Evolutionary conservation across 2,797 vertebrate species (phyloP).

Genomic region (Tokudaia tokunoshimensis): DNA sequence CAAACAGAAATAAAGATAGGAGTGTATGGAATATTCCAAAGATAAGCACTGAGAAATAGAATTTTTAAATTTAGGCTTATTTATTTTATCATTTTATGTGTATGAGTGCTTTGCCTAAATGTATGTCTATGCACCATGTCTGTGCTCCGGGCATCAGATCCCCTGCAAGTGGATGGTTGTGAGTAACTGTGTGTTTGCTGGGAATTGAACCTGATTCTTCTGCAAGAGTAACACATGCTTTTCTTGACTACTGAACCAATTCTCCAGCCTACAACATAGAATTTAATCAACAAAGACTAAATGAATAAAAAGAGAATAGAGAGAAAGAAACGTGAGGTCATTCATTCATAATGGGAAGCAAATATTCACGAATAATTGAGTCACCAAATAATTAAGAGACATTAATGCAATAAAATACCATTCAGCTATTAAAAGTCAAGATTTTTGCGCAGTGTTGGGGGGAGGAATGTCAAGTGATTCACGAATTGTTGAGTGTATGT

Average conservation of each 20-base stretch:
- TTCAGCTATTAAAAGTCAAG: background rate
- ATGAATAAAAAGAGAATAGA: slow-evolving; percentile 6
- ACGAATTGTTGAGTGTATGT: background rate
- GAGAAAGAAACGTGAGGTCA: background rate
- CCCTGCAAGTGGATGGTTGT: background rate
- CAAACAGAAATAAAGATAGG: background rate
- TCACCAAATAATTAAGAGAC: slow-evolving; percentile 18
- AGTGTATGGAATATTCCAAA: slow-evolving; percentile 33
- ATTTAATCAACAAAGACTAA: slow-evolving; percentile 40
- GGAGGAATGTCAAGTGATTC: slow-evolving; percentile 31
- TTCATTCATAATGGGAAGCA: slow-evolving; percentile 10
- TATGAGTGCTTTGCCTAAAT: background rate
- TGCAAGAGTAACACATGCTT: background rate
- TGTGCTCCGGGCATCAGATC: background rate
- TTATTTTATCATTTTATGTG: background rate
- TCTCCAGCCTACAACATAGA: background rate
- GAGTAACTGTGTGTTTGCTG: background rate
- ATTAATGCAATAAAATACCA: slow-evolving; percentile 16
- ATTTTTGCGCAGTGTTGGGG: background rate
- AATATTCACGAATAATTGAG: background rate
- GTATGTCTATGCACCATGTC: background rate
- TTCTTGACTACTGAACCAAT: background rate
- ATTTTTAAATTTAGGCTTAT: background rate
- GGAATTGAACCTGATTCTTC: background rate
- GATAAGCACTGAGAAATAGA: slow-evolving; percentile 36